These are phyloP conservation scores for Coenonympha glycerion DNA, from an alignment of 2,888 invertebrate species.

Conservation along the genomic window DNA sequence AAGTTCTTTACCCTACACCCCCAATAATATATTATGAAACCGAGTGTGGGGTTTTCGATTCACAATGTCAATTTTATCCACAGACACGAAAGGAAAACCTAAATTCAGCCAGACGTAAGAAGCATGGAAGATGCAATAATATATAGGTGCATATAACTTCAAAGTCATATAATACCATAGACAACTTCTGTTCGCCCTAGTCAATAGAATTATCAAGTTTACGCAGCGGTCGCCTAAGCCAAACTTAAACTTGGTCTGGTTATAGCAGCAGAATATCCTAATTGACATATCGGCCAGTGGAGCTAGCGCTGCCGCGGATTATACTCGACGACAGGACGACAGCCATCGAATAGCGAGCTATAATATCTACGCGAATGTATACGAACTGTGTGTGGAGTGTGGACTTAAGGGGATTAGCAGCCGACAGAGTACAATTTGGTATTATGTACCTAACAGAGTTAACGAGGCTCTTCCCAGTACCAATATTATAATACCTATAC, in stretches of 20 bases:
- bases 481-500: no score
- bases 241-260: constrained; percentile 29
- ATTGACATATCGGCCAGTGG: constrained; percentile 52
- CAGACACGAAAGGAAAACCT: no score
- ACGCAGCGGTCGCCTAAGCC: constrained; percentile 16
- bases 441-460: neutral
- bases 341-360: constrained; percentile 12
- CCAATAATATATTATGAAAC: no score
- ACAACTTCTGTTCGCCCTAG: constrained; percentile 6
- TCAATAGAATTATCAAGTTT: constrained; percentile 21
- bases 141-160: no score
- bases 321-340: constrained; percentile 33
- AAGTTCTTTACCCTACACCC: no score
- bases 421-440: neutral
- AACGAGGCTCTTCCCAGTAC: no score
- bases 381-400: constrained; percentile 4
- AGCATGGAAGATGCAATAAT: no score
- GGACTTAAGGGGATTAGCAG: neutral
- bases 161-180: constrained; percentile 6
- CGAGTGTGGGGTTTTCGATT: no score
- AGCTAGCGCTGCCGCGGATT: constrained; percentile 35
- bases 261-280: constrained; percentile 49
- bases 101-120: no score
- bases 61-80: no score
- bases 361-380: neutral